These are phyloP conservation scores for Leptopilina syphax DNA, from an alignment of 2,888 invertebrate genomes.

Conservation along the genomic window DNA sequence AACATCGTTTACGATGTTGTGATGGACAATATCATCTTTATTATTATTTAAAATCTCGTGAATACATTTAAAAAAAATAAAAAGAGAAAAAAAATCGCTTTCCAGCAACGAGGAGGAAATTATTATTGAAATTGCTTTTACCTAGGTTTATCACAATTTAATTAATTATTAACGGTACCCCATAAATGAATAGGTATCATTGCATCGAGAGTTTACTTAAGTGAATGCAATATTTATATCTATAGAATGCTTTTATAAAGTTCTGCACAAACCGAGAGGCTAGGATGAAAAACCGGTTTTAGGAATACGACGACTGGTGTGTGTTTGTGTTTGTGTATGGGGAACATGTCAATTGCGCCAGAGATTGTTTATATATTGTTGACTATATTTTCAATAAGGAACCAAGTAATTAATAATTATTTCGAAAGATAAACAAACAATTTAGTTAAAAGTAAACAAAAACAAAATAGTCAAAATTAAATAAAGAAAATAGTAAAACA, in stretches of 20 bases:
- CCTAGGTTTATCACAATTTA: background rate
- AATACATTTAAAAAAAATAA: too few species aligned
- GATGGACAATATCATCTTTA: background rate
- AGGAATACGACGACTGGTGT: background rate
- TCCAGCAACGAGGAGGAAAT: background rate
- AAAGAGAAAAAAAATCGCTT: too few species aligned
- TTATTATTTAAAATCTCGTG: background rate
- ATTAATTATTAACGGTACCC: constrained; percentile 9
- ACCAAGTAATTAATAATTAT: too few species aligned
- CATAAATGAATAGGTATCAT: background rate
- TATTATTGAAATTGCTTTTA: background rate
- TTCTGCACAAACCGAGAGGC: background rate
- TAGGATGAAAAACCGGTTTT: background rate
- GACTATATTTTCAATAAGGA: too few species aligned
- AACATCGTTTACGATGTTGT: too few species aligned
- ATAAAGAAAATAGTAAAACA: too few species aligned
- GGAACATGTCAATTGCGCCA: constrained; percentile 13
- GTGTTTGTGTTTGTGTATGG: background rate
- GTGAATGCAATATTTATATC: background rate
- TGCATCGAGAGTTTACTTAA: background rate
- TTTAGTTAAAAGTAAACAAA: too few species aligned
- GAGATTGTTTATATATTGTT: background rate
- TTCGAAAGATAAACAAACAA: too few species aligned
- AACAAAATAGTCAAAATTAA: too few species aligned
- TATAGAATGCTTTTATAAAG: constrained; percentile 3